These are phyloP conservation scores for Lucinisca nassula DNA, from an alignment of 2,888 invertebrate species.

Conservation along the genomic window DNA sequence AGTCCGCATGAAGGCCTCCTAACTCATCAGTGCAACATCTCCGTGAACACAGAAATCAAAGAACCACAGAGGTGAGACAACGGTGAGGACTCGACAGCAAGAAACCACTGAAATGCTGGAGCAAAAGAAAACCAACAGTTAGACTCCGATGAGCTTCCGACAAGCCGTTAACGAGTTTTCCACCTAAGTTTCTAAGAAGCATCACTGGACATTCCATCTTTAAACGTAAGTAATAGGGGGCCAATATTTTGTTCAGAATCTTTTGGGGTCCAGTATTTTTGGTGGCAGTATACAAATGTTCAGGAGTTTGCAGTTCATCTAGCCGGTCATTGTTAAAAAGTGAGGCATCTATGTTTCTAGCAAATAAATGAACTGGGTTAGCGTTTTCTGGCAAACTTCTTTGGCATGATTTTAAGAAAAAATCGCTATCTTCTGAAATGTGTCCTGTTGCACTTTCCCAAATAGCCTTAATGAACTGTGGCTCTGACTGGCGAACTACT, in stretches of 20 bases:
- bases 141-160: too few species aligned
- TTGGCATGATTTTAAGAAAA: background rate
- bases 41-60: too few species aligned
- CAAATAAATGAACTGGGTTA: background rate
- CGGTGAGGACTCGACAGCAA: too few species aligned
- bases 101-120: too few species aligned
- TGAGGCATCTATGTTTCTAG: background rate
- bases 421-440: background rate
- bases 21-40: too few species aligned
- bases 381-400: background rate
- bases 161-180: constrained; percentile 56
- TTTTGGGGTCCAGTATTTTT: constrained; percentile 35
- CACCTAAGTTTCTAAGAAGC: constrained; percentile 48
- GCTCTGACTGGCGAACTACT: background rate
- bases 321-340: background rate
- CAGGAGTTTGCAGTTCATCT: background rate
- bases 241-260: constrained; percentile 42
- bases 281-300: constrained; percentile 4
- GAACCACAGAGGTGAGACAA: too few species aligned
- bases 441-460: background rate
- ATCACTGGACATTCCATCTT: constrained; percentile 53
- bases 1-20: too few species aligned
- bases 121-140: too few species aligned
- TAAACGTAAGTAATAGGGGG: constrained; percentile 39
- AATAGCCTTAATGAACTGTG: background rate